These are phyloP conservation scores for Stichodactyla mertensii DNA, from an alignment of 64 coral and sea anemone species.

Conservation along the genomic window DNA sequence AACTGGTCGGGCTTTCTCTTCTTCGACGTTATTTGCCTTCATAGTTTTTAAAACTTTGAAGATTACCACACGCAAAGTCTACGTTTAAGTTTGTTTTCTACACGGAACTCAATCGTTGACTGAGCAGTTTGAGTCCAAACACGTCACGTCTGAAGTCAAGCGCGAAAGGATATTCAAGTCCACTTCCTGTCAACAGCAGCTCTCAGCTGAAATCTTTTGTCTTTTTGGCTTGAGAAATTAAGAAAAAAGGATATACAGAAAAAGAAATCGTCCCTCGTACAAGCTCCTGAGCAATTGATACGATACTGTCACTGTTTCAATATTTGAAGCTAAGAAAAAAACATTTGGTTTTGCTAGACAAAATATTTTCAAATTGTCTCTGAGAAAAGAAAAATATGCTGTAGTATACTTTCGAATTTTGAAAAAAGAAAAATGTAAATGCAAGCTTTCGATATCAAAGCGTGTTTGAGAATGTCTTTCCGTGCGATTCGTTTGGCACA, in stretches of 20 bases:
- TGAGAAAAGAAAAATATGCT: background rate
- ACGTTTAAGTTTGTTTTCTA: background rate
- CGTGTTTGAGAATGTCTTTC: background rate
- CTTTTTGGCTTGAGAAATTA: background rate
- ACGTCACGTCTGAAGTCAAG: slow-evolving; percentile 26
- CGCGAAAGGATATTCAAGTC: background rate
- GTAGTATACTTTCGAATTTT: background rate
- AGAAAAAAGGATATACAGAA: slow-evolving; percentile 1
- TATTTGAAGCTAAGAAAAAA: background rate
- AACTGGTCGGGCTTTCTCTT: background rate
- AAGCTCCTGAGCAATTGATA: background rate
- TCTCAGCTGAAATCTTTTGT: background rate
- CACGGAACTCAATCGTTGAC: background rate
- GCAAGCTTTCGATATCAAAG: background rate
- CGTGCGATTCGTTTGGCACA: background rate
- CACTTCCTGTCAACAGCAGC: slow-evolving; percentile 13
- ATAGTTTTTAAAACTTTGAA: slow-evolving; percentile 16
- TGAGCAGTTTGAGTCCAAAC: background rate
- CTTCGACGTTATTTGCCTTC: slow-evolving; percentile 6
- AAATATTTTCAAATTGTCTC: background rate
- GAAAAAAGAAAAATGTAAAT: background rate
- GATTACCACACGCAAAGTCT: background rate
- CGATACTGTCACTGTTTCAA: slow-evolving; percentile 2
- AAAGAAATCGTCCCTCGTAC: background rate
- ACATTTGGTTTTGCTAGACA: background rate